Base-by-base conservation (phyloP, 2,888 invertebrate species). In the Mythimna loreyi region DNA sequence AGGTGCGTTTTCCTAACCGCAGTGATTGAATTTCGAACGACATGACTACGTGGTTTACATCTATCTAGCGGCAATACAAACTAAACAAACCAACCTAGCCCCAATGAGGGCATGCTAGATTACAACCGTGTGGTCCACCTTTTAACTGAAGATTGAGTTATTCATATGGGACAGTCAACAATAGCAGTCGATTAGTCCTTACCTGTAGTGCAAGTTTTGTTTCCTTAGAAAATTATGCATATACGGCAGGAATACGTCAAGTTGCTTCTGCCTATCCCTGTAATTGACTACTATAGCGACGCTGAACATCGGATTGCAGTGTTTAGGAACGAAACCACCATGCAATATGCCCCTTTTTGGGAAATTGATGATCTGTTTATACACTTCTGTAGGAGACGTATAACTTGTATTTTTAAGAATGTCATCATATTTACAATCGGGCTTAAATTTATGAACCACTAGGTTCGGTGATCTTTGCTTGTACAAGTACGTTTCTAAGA, bases 191-290 rank as follows among this genome's bases (percentile, higher is more conserved):
- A n/a, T 45, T 7, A 45, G 43, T 50, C n/a, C 92, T 91, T 77
- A 95, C 96, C 92, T 93, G 91, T 99, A 99, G 89, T 98, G 97
- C 45, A 99, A 96, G 82, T 97, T 96, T 90, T 99, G 99, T 69
- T 97, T 96, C 81, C 98, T 97, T 71, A 99, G 94, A 91, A 98
- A 98, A 59, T 97, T 97, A 91, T 99, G 99, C 94, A 99, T 98
- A 86, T 98, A 98, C 64, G 97, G 97, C 72, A 99, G 93, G 89
- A 99, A 98, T 72, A 97, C 94, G 59, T 97, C 96, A 21, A 99
- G 92, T 85, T 99, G 99, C 6, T 96, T 93, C 80, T 97, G 96
- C 56, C 99, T 96, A 84, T 98, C 97, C 64, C 99, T 96, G 75
- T 97, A 97, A 0, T 98, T 98, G 61, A 99, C 96, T 80, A 99